Evolutionary conservation across 2,113 vertebrate species (phyloP).

Genomic region (Struthio camelus): DNA sequence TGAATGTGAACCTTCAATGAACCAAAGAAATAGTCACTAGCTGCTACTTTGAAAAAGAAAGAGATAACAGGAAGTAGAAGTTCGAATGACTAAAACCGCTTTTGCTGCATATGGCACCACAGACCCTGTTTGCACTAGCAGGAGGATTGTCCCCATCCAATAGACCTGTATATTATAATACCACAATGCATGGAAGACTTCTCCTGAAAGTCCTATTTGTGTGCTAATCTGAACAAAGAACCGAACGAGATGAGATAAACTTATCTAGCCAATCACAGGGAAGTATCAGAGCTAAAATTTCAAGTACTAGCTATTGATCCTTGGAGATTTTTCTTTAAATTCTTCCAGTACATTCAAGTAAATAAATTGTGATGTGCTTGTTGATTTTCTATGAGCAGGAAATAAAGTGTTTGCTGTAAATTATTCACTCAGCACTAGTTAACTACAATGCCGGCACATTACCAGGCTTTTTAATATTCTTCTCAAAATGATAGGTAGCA

Average conservation of each 20-base stretch:
- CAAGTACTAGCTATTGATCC: constrained; percentile 42
- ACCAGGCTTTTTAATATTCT: constrained; percentile 52
- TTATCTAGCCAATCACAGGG: constrained; percentile 10
- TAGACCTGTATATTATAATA: not conserved
- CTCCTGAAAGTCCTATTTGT: not conserved
- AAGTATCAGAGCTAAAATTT: constrained; percentile 22
- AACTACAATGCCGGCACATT: constrained; percentile 23
- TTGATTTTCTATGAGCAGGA: constrained; percentile 42
- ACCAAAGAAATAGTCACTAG: constrained; percentile 47
- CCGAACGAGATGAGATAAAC: constrained; percentile 9
- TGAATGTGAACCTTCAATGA: constrained; percentile 41
- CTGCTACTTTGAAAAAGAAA: not conserved
- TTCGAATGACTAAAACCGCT: constrained; percentile 28
- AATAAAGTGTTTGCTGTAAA: constrained; percentile 55
- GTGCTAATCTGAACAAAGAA: not conserved
- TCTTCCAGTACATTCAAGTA: constrained; percentile 20
- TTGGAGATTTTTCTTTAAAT: not conserved
- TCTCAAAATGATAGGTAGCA: constrained; percentile 49
- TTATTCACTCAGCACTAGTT: constrained; percentile 63
- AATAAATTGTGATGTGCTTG: constrained; percentile 40
- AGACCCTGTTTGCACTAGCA: not conserved
- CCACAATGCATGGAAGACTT: rapidly evolving
- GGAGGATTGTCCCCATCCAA: not conserved
- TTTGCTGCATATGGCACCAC: not conserved
- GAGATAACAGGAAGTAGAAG: constrained; percentile 6